phyloP scores from a whole-genome alignment of 2,888 invertebrate genomes.

The Drosophila cognata region DNA sequence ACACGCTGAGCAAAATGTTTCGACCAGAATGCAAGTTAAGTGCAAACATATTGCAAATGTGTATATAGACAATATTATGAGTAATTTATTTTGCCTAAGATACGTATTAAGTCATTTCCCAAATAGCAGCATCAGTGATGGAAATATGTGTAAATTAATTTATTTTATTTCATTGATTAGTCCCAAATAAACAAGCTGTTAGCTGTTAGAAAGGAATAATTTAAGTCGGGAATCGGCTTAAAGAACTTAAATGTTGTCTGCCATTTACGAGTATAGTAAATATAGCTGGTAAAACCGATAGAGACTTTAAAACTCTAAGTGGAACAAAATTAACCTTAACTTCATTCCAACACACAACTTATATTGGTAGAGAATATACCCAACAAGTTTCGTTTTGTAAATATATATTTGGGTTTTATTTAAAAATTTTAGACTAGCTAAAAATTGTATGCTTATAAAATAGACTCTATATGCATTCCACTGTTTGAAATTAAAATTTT shows the following conservation, averaged over 20 bases:
- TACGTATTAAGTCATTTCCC: conserved; percentile 1
- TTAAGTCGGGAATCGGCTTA: neutral
- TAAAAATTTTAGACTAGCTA: too few relatives aligned
- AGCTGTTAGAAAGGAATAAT: neutral
- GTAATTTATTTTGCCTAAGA: neutral
- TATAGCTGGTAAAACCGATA: neutral
- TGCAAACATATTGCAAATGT: conserved; percentile 13
- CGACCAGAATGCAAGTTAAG: conserved; percentile 3
- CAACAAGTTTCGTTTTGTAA: neutral
- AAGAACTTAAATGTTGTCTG: neutral
- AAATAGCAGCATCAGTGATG: neutral
- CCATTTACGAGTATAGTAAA: neutral
- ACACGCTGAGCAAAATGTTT: conserved; percentile 15
- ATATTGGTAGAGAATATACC: neutral
- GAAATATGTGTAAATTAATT: neutral
- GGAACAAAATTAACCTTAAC: neutral
- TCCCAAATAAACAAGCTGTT: neutral
- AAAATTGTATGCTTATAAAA: neutral
- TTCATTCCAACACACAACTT: neutral
- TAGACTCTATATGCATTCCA: neutral
- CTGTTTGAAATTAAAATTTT: neutral
- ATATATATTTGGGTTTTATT: neutral
- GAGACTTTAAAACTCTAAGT: neutral
- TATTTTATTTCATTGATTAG: neutral
- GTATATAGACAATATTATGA: neutral